phyloP scores from a whole-genome alignment of 2,888 invertebrate species.

The Gerris lacustris region DNA sequence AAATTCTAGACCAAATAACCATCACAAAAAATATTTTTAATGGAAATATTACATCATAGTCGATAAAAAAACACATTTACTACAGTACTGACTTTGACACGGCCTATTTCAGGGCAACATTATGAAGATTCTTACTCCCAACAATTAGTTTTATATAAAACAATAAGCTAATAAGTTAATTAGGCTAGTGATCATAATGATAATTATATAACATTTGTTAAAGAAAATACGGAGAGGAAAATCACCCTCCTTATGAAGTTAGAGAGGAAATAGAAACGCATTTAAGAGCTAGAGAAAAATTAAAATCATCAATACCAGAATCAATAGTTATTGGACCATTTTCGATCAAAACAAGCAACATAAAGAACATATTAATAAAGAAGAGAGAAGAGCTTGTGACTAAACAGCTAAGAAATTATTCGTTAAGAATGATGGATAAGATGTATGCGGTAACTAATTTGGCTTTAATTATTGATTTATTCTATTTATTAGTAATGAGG shows the following conservation, averaged over 20 bases:
- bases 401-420: constrained; percentile 58
- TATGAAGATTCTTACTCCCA: too few species aligned
- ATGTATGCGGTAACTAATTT: constrained; percentile 49
- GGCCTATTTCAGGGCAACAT: too few species aligned
- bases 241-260: constrained; percentile 50
- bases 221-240: constrained; percentile 42
- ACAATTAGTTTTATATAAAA: too few species aligned
- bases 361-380: constrained; percentile 53
- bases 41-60: too few species aligned
- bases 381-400: constrained; percentile 59
- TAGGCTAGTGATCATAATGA: too few species aligned
- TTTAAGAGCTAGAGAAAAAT: constrained; percentile 48
- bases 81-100: too few species aligned
- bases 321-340: constrained; percentile 68
- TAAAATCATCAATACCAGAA: constrained; percentile 57
- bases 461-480: background rate
- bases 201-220: too few species aligned
- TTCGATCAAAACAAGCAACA: constrained; percentile 51
- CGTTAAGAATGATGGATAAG: constrained; percentile 50
- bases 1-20: too few species aligned
- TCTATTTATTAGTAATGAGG: too few species aligned
- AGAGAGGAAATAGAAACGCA: constrained; percentile 59
- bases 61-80: too few species aligned
- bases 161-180: too few species aligned
- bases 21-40: too few species aligned